These are phyloP conservation scores for Cryptosula pallasiana DNA, from an alignment of 2,888 invertebrate species.

Conservation along the genomic window DNA sequence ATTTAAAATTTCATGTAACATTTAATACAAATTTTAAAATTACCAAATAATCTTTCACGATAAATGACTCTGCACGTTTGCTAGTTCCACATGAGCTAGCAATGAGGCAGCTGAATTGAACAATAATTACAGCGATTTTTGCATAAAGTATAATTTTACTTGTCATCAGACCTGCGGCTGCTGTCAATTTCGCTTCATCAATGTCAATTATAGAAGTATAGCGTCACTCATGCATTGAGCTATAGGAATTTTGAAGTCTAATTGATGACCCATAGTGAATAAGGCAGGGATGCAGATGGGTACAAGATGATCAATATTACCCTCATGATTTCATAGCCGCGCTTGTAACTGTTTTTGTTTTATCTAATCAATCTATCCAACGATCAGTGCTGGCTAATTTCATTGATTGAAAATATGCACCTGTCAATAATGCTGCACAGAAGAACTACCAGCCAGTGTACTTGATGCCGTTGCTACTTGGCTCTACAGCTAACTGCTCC, in stretches of 20 bases:
- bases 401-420: constrained; percentile 14
- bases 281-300: neutral
- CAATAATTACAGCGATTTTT: too few species aligned
- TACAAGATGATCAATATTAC: neutral
- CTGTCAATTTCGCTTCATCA: neutral
- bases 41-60: too few species aligned
- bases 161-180: too few species aligned
- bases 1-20: too few species aligned
- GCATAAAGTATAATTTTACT: too few species aligned
- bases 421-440: neutral
- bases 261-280: neutral
- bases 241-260: neutral
- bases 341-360: neutral
- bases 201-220: neutral
- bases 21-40: too few species aligned
- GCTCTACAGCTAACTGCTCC: too few species aligned
- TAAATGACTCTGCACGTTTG: too few species aligned
- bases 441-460: neutral
- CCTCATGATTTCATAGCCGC: neutral
- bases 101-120: too few species aligned
- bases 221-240: neutral
- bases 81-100: too few species aligned
- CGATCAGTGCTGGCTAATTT: constrained; percentile 17
- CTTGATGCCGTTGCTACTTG: too few species aligned
- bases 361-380: neutral